A percentile compares a stretch with the other conserved stretches of the same genome.
Conservation (phyloP, 2,797 vertebrate species). For the Enteromius paludinosus region DNA sequence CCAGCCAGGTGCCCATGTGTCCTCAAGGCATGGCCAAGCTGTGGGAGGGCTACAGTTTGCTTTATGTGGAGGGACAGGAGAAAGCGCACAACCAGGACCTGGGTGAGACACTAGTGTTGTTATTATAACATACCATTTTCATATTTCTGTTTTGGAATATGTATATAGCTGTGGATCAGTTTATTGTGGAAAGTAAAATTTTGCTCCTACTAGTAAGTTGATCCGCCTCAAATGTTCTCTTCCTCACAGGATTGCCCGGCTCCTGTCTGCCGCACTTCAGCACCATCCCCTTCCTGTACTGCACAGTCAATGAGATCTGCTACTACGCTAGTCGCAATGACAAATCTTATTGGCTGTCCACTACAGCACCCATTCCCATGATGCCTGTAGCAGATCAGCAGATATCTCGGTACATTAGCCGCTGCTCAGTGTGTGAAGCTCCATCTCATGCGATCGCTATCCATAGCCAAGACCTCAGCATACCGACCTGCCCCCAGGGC, state of each 20-base stretch:
- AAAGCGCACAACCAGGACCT: constrained; percentile 97
- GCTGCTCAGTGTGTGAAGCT: constrained; percentile 93
- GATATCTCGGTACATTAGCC: constrained; percentile 91
- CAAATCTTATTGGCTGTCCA: constrained; percentile 98
- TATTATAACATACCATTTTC: background rate
- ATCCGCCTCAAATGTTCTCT: background rate
- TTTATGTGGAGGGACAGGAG: constrained; percentile 94
- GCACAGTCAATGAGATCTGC: constrained; percentile 90
- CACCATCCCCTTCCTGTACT: constrained; percentile 98
- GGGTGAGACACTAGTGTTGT: constrained; percentile 71
- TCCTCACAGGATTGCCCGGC: constrained; percentile 87
- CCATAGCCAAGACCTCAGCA: constrained; percentile 92
- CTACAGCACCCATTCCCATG: constrained; percentile 94
- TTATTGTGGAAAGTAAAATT: background rate
- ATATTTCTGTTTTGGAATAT: background rate
- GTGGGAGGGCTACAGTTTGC: constrained; percentile 94
- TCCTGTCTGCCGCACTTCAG: constrained; percentile 93
- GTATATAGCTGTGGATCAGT: background rate
- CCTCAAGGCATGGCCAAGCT: constrained; percentile 89
- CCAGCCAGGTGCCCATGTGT: constrained; percentile 87
- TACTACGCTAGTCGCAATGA: constrained; percentile 94
- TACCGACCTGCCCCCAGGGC: constrained; percentile 88
- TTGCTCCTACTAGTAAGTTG: background rate
- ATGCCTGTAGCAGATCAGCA: constrained; percentile 87
- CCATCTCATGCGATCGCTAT: constrained; percentile 91